Base-by-base conservation (phyloP, 1,140 invertebrate species). In the Lasioglossum baleicum region DNA sequence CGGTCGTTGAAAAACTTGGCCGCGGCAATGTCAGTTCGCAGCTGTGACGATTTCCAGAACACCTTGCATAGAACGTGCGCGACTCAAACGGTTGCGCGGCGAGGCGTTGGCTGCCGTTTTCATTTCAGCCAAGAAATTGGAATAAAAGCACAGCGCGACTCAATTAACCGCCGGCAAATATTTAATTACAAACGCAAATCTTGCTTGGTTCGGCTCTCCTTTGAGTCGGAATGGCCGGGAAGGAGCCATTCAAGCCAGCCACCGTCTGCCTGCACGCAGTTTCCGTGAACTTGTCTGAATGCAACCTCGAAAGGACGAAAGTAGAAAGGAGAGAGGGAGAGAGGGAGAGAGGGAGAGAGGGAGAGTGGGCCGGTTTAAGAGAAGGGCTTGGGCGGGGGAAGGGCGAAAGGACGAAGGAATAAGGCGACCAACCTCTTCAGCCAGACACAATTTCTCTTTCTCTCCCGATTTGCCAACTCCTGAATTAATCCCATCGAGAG, bases 111-210 rank as follows among this genome's bases (percentile, higher is more conserved):
- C 51, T 17, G 75, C 58, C 81, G 66, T 83, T 83, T 58, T 86
- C 84, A 86, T 86, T 86, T 86, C 78, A 83, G 60, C 69, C 65
- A 60, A 71, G 85, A 81, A 86, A 86, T 86, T 86, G 85, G 84
- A 86, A 86, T 86, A 86, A 86, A 83, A 86, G 83, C 77, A 81
- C 81, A 86, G 81, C 76, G 84, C 81, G 81, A 86, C 85, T 86
- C 85, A 86, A 86, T 86, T 86, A 86, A 86, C 85, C 85, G 66
- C 81, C 70, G 77, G 84, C 85, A 86, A 86, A 86, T 86, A 86
- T 86, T 86, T 86, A 86, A 86, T 86, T 86, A 86, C 85, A 83
- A 86, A 86, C 81, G 81, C 85, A 85, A 85, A 86, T 83, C 81
- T 81, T 66, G 71, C 58, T 64, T 66, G 64, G 51, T 81, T 83